These are phyloP conservation scores for Alcis repandata DNA, from an alignment of 2,888 invertebrate species.

Conservation along the genomic window DNA sequence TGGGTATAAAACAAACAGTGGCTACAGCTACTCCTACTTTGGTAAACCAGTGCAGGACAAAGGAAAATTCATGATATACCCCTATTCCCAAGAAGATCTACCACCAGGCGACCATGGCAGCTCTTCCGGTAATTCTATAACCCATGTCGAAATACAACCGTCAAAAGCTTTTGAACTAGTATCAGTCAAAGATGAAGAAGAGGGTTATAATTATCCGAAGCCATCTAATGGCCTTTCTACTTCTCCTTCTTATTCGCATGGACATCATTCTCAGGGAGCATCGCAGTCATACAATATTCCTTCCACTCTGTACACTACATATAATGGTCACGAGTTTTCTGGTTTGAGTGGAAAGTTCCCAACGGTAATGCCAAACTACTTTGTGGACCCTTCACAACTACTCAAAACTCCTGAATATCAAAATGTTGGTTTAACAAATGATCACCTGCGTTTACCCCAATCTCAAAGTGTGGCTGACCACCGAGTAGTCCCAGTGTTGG, in stretches of 20 bases:
- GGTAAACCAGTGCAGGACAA: slow-evolving; percentile 78
- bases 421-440: slow-evolving; percentile 79
- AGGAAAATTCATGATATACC: slow-evolving; percentile 89
- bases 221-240: slow-evolving; percentile 66
- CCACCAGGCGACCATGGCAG: slow-evolving; percentile 64
- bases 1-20: slow-evolving; percentile 86
- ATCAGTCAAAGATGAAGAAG: slow-evolving; percentile 69
- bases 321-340: slow-evolving; percentile 79
- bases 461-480: slow-evolving; percentile 63
- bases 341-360: slow-evolving; percentile 80
- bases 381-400: slow-evolving; percentile 77
- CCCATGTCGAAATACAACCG: slow-evolving; percentile 86
- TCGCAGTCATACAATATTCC: slow-evolving; percentile 48
- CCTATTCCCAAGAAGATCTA: slow-evolving; percentile 90
- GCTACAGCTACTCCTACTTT: slow-evolving; percentile 82
- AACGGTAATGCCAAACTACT: slow-evolving; percentile 79
- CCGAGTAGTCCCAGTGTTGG: slow-evolving; percentile 86
- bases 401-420: slow-evolving; percentile 81
- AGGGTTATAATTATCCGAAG: slow-evolving; percentile 70
- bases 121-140: slow-evolving; percentile 50
- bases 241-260: slow-evolving; percentile 54
- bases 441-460: slow-evolving; percentile 75
- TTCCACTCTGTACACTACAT: slow-evolving; percentile 79
- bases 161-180: slow-evolving; percentile 86
- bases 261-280: slow-evolving; percentile 42